Evolutionary conservation across 1,140 invertebrate genomes (phyloP).

Genomic region (Centruroides vittatus): DNA sequence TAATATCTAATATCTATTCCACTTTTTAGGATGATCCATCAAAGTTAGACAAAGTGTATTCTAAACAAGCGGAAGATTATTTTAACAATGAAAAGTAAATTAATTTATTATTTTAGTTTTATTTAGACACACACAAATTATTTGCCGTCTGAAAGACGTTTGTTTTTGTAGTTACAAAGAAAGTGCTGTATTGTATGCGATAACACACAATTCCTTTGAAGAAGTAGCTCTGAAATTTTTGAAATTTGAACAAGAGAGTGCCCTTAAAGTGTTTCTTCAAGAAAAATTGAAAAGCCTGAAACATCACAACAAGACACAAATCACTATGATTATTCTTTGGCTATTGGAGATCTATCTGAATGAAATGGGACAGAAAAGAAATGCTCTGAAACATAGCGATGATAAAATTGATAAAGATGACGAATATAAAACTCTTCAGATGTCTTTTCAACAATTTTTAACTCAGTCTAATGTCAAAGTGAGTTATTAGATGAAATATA

Average conservation of each 20-base stretch:
- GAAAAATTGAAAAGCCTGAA: constrained; percentile 32
- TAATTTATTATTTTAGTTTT: not conserved
- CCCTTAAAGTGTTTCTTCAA: constrained; percentile 69
- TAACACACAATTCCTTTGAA: constrained; percentile 84
- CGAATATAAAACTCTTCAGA: constrained; percentile 52
- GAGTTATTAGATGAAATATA: not conserved
- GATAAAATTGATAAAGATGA: constrained; percentile 26
- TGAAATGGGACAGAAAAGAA: constrained; percentile 52
- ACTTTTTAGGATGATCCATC: constrained; percentile 47
- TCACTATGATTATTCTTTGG: constrained; percentile 86
- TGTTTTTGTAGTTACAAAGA: constrained; percentile 44
- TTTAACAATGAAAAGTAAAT: constrained; percentile 43
- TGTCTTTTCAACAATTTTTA: constrained; percentile 45
- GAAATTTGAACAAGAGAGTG: constrained; percentile 59
- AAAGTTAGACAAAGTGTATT: constrained; percentile 65
- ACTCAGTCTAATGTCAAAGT: constrained; percentile 23
- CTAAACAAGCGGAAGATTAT: constrained; percentile 74
- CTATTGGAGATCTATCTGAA: constrained; percentile 81
- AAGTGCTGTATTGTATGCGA: constrained; percentile 74
- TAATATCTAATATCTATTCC: no score
- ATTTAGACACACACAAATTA: not conserved
- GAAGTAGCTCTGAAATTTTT: constrained; percentile 87
- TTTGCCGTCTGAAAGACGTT: not conserved
- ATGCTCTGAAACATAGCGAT: not conserved
- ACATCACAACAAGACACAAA: constrained; percentile 46